These are phyloP conservation scores for Nebria salina DNA, from an alignment of 2,888 invertebrate species.

Conservation along the genomic window DNA sequence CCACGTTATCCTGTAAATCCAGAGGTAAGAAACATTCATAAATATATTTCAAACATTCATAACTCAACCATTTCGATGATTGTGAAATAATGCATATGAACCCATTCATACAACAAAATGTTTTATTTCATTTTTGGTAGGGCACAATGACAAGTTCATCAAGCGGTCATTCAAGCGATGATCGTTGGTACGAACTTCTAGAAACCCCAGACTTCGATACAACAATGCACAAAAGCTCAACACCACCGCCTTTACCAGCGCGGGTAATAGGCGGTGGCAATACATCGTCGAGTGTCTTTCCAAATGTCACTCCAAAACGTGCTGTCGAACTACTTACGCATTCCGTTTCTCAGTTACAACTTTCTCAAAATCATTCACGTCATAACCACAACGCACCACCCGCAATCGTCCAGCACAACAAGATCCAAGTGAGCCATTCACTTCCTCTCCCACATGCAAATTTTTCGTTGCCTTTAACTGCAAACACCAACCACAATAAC, in stretches of 20 bases:
- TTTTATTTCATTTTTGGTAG: constrained; percentile 58
- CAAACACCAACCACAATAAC: constrained; percentile 57
- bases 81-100: not conserved
- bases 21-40: constrained; percentile 56
- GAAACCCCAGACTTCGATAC: constrained; percentile 63
- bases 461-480: constrained; percentile 60
- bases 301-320: constrained; percentile 14
- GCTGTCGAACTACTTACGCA: constrained; percentile 47
- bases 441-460: constrained; percentile 61
- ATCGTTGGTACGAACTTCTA: constrained; percentile 71
- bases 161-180: constrained; percentile 72
- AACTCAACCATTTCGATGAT: not conserved
- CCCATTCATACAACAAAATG: constrained; percentile 4
- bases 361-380: constrained; percentile 52
- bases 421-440: constrained; percentile 62
- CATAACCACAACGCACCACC: constrained; percentile 58
- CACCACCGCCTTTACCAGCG: constrained; percentile 68
- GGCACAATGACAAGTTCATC: constrained; percentile 72
- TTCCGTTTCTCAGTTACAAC: constrained; percentile 56
- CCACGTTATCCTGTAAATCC: constrained; percentile 59
- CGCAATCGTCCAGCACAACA: constrained; percentile 59
- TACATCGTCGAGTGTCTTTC: constrained; percentile 3
- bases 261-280: constrained; percentile 51
- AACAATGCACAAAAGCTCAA: constrained; percentile 52
- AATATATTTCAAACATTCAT: not conserved